A percentile compares a stretch with the other conserved stretches of the same genome.
These are phyloP conservation scores for Spea bombifrons DNA, from an alignment of 2,113 vertebrate genomes.

Conservation along the genomic window DNA sequence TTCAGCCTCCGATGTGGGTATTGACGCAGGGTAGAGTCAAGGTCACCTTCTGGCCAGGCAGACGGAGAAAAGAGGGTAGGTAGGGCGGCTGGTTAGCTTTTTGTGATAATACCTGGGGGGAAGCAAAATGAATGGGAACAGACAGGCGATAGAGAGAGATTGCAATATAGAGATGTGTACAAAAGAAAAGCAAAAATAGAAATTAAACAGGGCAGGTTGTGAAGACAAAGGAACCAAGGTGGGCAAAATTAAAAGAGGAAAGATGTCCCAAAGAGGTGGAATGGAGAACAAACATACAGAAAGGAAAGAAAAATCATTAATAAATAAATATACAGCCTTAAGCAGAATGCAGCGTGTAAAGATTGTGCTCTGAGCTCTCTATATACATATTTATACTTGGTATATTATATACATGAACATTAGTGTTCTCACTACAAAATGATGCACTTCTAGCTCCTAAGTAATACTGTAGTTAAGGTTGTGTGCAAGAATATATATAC, in stretches of 20 bases:
- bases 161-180: neutral
- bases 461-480: conserved; percentile 24
- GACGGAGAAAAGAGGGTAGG: conserved; percentile 14
- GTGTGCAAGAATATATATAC: conserved; percentile 34
- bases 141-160: conserved; percentile 25
- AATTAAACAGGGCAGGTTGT: neutral
- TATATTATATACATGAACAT: conserved; percentile 43
- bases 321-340: conserved; percentile 40
- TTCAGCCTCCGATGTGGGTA: conserved; percentile 19
- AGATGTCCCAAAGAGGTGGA: conserved; percentile 63
- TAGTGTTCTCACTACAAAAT: conserved; percentile 29
- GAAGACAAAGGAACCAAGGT: neutral
- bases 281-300: conserved; percentile 61
- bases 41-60: conserved; percentile 3
- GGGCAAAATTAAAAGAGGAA: neutral
- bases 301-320: conserved; percentile 40
- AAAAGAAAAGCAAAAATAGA: neutral
- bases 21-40: conserved; percentile 27
- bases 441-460: conserved; percentile 26
- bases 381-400: conserved; percentile 46
- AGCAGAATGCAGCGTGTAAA: conserved; percentile 54
- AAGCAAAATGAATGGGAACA: conserved; percentile 21
- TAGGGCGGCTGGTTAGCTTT: conserved; percentile 43
- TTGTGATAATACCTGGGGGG: conserved; percentile 39
- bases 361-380: conserved; percentile 43